Conservation (phyloP, 2,797 vertebrate species). For the Gymnoscopelus braueri region DNA sequence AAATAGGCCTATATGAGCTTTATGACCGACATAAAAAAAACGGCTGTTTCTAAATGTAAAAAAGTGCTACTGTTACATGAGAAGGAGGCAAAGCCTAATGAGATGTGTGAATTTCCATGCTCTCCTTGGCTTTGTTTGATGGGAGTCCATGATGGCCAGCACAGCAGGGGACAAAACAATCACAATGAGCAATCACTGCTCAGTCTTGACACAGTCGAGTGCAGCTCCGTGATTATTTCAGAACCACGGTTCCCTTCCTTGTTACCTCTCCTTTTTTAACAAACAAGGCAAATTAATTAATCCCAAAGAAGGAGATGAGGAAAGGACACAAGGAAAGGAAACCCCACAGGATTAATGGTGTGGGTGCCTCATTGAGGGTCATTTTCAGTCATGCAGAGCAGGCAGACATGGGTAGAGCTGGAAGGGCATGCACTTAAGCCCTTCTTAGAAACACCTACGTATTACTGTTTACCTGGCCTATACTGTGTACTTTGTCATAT, state of each 20-base stretch:
- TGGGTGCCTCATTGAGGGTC: neutral
- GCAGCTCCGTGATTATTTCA: neutral
- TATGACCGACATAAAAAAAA: constrained; percentile 6
- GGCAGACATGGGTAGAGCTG: constrained; percentile 54
- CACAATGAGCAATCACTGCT: neutral
- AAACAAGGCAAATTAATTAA: neutral
- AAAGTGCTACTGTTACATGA: neutral
- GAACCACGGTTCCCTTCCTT: neutral
- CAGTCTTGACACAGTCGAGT: neutral
- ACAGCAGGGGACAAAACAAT: constrained; percentile 12
- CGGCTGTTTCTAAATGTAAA: constrained; percentile 16
- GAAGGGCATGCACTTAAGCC: constrained; percentile 39
- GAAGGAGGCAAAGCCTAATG: constrained; percentile 4
- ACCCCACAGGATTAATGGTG: constrained; percentile 6
- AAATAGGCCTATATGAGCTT: constrained; percentile 7
- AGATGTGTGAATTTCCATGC: constrained; percentile 33
- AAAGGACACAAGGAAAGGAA: constrained; percentile 25
- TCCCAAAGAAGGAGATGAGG: constrained; percentile 6
- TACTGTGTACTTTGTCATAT: too few species aligned
- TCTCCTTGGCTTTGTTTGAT: constrained; percentile 16
- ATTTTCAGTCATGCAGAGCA: constrained; percentile 66
- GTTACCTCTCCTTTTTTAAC: constrained; percentile 7
- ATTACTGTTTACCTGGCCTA: neutral
- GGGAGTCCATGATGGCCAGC: constrained; percentile 6
- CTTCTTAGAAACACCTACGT: constrained; percentile 17